Percentiles rank a stretch among this genome's conserved stretches.
Conservation (phyloP, 53 echinoderm and acorn worm genomes). For the Holothuria leucospilota region DNA sequence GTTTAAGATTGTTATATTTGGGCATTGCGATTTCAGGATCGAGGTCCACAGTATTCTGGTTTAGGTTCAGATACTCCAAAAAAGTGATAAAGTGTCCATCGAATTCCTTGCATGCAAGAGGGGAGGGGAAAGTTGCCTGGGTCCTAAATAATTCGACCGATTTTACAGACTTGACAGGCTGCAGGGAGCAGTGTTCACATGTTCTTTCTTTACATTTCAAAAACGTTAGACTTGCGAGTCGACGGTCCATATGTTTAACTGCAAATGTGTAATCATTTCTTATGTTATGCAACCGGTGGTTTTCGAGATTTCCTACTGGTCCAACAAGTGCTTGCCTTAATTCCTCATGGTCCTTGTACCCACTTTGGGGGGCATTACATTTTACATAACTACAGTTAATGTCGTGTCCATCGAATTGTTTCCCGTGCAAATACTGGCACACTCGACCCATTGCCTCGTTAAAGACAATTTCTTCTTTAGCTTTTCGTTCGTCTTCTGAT, state of each 20-base stretch:
- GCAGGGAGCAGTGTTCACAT: background rate
- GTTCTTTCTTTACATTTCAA: constrained; percentile 13
- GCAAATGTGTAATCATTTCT: background rate
- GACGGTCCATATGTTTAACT: constrained; percentile 13
- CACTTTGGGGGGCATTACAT: too few species aligned
- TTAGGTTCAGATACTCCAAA: background rate
- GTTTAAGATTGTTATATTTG: background rate
- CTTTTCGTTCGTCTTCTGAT: constrained; percentile 7
- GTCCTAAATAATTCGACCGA: background rate
- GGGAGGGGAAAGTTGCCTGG: constrained; percentile 3
- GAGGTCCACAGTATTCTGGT: background rate
- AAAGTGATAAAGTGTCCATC: constrained; percentile 15
- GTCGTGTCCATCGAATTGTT: constrained; percentile 24
- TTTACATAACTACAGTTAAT: background rate
- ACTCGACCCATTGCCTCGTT: constrained; percentile 23
- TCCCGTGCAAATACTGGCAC: constrained; percentile 22
- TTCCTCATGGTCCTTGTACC: too few species aligned
- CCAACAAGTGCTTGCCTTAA: too few species aligned
- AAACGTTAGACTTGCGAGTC: constrained; percentile 7
- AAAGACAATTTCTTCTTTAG: constrained; percentile 11
- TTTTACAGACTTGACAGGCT: background rate
- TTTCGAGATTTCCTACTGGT: too few species aligned
- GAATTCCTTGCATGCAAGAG: background rate
- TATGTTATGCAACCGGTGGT: background rate
- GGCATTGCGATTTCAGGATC: constrained; percentile 5